Percentiles rank a stretch among this genome's conserved stretches.
These are phyloP conservation scores for Callospermophilus lateralis DNA, from an alignment of 2,113 vertebrate genomes.

Conservation along the genomic window DNA sequence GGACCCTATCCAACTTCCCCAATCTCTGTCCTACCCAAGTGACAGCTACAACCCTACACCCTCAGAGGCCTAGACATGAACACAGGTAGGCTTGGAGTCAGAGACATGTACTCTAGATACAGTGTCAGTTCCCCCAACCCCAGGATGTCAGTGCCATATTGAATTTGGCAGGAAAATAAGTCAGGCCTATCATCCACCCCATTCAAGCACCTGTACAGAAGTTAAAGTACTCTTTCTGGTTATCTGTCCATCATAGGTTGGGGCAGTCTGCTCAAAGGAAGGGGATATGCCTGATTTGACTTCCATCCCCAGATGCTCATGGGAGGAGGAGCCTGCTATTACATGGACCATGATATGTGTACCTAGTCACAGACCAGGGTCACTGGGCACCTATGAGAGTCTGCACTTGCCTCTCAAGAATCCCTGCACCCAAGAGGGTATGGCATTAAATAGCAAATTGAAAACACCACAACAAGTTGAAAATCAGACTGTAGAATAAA, in stretches of 20 bases:
- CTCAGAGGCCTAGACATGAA: not conserved
- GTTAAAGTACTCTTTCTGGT: not conserved
- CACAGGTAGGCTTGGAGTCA: not conserved
- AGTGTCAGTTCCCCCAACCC: not conserved
- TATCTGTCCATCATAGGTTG: not conserved
- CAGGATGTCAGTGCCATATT: not conserved
- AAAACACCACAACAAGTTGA: not conserved
- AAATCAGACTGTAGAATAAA: slow-evolving; percentile 23
- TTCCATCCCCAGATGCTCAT: not conserved
- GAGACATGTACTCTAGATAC: not conserved
- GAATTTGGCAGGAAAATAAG: not conserved
- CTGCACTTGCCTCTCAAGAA: not conserved
- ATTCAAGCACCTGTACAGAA: not conserved
- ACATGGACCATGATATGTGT: not conserved
- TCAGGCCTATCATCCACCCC: not conserved
- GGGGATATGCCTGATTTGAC: not conserved
- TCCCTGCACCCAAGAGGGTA: not conserved
- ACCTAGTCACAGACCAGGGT: not conserved
- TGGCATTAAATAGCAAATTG: slow-evolving; percentile 34
- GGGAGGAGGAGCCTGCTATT: not conserved
- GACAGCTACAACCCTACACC: not conserved
- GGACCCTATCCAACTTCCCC: not conserved
- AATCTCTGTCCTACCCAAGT: not conserved
- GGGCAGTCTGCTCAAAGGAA: not conserved
- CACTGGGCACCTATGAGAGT: not conserved